phyloP scores from a whole-genome alignment of 2,113 vertebrate genomes.

The Hoplias malabaricus region DNA sequence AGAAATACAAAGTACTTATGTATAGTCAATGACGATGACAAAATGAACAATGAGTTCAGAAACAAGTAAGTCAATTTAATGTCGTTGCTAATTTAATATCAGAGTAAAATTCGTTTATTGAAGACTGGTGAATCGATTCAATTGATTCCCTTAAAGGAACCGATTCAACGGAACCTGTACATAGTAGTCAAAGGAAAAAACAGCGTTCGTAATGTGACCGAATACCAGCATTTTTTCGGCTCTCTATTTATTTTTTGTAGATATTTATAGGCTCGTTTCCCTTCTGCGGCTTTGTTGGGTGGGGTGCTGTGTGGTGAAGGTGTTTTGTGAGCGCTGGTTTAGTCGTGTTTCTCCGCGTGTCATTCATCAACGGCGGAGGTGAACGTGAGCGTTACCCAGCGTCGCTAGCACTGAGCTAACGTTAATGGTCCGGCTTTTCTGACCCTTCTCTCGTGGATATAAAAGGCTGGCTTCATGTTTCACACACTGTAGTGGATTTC shows the following conservation, averaged over 20 bases:
- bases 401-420: conserved; percentile 53
- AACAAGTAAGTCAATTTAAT: too few relatives aligned
- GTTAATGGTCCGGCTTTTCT: conserved; percentile 51
- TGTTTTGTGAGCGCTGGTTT: not conserved
- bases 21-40: too few relatives aligned
- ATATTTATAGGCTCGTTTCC: not conserved
- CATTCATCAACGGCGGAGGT: conserved; percentile 14
- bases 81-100: too few relatives aligned
- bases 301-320: not conserved
- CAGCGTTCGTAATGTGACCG: not conserved
- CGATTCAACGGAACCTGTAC: not conserved
- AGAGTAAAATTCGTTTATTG: too few relatives aligned
- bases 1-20: too few relatives aligned
- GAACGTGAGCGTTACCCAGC: not conserved
- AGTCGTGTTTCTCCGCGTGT: conserved; percentile 21
- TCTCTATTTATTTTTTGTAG: not conserved
- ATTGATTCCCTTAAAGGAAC: too few relatives aligned
- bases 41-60: too few relatives aligned
- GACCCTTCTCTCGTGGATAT: not conserved
- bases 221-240: not conserved
- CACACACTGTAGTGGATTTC: not conserved
- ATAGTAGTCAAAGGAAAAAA: too few relatives aligned
- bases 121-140: not conserved
- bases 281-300: not conserved
- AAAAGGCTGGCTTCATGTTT: not conserved